phyloP scores from a whole-genome alignment of 2,888 invertebrate genomes.

The Chironomus riparius region DNA sequence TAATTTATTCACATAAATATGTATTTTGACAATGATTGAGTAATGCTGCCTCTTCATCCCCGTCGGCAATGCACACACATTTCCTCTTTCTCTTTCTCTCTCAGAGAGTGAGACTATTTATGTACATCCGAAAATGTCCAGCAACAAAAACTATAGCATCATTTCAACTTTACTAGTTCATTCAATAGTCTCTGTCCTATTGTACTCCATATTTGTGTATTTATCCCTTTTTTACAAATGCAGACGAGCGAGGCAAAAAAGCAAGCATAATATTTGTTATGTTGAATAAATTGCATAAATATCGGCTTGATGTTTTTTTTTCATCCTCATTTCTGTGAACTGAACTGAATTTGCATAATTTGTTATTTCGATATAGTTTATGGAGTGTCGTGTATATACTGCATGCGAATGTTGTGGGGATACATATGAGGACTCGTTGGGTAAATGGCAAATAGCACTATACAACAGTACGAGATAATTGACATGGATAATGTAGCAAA shows the following conservation, averaged over 20 bases:
- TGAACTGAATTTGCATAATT: slow-evolving; percentile 23
- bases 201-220: too few species aligned
- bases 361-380: slow-evolving; percentile 12
- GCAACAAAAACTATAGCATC: not conserved
- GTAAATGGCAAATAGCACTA: not conserved
- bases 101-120: not conserved
- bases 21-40: slow-evolving; percentile 27
- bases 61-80: not conserved
- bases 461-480: too few species aligned
- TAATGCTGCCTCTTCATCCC: slow-evolving; percentile 11
- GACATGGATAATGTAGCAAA: too few species aligned
- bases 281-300: slow-evolving; percentile 26
- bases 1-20: slow-evolving; percentile 25
- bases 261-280: slow-evolving; percentile 11
- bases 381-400: not conserved
- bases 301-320: slow-evolving; percentile 12
- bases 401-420: not conserved
- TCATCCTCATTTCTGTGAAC: not conserved
- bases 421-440: not conserved
- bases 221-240: too few species aligned
- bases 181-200: too few species aligned
- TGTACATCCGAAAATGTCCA: not conserved
- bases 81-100: too few species aligned
- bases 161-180: too few species aligned
- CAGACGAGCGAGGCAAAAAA: not conserved